Conservation (phyloP, 1,140 invertebrate genomes). For the Scaptomyza hsui region DNA sequence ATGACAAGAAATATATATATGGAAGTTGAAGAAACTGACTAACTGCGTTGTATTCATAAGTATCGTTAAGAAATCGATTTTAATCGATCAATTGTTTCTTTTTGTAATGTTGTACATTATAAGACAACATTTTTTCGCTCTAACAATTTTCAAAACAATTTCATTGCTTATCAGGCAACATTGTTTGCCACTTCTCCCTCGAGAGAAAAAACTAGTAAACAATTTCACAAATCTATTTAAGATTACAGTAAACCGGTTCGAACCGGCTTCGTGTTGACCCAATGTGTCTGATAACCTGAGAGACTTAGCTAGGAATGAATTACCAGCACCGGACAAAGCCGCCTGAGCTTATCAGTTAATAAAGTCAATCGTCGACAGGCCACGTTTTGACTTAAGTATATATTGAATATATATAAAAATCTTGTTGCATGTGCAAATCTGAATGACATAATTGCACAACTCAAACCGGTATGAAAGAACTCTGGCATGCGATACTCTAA, state of each 20-base stretch:
- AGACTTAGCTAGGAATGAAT: slow-evolving; percentile 23
- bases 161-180: background rate
- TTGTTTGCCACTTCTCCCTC: background rate
- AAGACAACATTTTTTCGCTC: too few species aligned
- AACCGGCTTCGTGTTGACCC: slow-evolving; percentile 21
- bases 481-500: background rate
- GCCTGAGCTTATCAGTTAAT: slow-evolving; percentile 21
- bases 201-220: slow-evolving; percentile 34
- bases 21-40: too few species aligned
- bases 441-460: slow-evolving; percentile 31
- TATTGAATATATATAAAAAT: background rate
- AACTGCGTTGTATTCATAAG: too few species aligned
- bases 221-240: slow-evolving; percentile 33
- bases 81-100: too few species aligned
- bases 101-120: too few species aligned
- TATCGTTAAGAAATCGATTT: too few species aligned
- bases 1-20: slow-evolving; percentile 4
- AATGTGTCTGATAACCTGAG: slow-evolving; percentile 30
- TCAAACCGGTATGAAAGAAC: slow-evolving; percentile 14
- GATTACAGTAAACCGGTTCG: slow-evolving; percentile 42
- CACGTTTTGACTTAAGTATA: slow-evolving; percentile 18
- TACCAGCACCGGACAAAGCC: slow-evolving; percentile 31
- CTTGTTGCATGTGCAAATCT: slow-evolving; percentile 13
- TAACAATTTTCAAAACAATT: background rate
- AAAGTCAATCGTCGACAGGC: slow-evolving; percentile 4